Evolutionary conservation across 23 tunicate species (phyloP), one percentile per base, ranked within the genome.

Genomic region (Trididemnum miniatum): DNA sequence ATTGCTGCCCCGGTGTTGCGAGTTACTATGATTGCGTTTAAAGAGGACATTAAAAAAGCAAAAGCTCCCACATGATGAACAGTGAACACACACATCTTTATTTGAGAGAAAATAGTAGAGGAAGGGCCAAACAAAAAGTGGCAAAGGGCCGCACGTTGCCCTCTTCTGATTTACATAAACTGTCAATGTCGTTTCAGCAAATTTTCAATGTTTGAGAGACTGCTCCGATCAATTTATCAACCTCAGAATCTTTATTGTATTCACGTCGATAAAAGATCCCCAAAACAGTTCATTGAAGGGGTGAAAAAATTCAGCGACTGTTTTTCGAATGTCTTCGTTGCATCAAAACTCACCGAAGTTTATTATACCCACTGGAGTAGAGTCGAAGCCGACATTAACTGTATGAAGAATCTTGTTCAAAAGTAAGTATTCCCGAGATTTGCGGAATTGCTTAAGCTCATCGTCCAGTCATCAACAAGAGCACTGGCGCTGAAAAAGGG

Each of bases 171-270:
- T n/a, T n/a, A n/a, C n/a, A n/a, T n/a, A n/a, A n/a, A n/a, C n/a
- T n/a, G n/a, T n/a, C 20, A 5, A 5, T 67, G 37, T 80, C 4
- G 9, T 63, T 59, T 20, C 83, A 93, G 89, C n/a, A 72, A 84
- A 7, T 67, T 88, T n/a, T 23, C 76, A 0, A 59, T 36, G 74
- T 87, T 96, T 34, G 99, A 96, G 54, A 85, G 88, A 0, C 78
- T 96, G 24, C 82, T 96, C 34, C 96, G 99, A 5, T 50, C 99
- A n/a, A 91, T 96, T 39, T 96, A 96, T 51, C 93, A 81, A 1
- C 99, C 99, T 4, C 91, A 96, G 50, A 96, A 96, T 44, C 22
- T 88, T 22, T 96, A 96, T 37, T 96, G 99, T 71, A 60, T 96
- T 64, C 99, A 96, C 65, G 96, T 96, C 32, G 99, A 96, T 65